Conservation (phyloP, 2,113 vertebrate genomes). For the Tonatia bakeri region DNA sequence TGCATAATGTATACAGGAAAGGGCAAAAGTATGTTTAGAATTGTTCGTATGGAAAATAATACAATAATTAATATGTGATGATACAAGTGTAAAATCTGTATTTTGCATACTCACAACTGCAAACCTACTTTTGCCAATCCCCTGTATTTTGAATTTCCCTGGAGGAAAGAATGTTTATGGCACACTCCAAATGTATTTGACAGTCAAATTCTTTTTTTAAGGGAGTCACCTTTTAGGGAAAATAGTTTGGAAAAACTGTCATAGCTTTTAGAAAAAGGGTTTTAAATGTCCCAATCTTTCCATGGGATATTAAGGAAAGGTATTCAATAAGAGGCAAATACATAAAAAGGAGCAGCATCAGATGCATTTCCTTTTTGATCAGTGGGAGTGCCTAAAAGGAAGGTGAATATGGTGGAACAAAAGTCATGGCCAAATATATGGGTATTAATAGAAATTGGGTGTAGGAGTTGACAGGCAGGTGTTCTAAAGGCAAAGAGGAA, state of each 20-base stretch:
- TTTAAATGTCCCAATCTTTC: not conserved
- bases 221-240: not conserved
- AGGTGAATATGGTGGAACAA: not conserved
- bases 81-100: not conserved
- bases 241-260: not conserved
- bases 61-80: no score
- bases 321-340: not conserved
- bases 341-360: not conserved
- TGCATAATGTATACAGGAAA: not conserved
- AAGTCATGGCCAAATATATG: not conserved
- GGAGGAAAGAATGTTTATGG: not conserved
- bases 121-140: not conserved
- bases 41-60: no score
- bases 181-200: slow-evolving; percentile 3
- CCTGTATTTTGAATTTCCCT: slow-evolving; percentile 12
- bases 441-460: not conserved
- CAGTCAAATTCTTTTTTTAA: not conserved
- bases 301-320: not conserved
- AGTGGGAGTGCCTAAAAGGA: not conserved
- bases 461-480: not conserved
- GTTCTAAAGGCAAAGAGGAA: not conserved
- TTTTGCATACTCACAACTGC: not conserved
- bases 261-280: not conserved
- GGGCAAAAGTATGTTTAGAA: not conserved
- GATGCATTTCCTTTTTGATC: not conserved